These are phyloP conservation scores for Wasmannia auropunctata DNA, from an alignment of 1,140 invertebrate genomes.

Conservation along the genomic window DNA sequence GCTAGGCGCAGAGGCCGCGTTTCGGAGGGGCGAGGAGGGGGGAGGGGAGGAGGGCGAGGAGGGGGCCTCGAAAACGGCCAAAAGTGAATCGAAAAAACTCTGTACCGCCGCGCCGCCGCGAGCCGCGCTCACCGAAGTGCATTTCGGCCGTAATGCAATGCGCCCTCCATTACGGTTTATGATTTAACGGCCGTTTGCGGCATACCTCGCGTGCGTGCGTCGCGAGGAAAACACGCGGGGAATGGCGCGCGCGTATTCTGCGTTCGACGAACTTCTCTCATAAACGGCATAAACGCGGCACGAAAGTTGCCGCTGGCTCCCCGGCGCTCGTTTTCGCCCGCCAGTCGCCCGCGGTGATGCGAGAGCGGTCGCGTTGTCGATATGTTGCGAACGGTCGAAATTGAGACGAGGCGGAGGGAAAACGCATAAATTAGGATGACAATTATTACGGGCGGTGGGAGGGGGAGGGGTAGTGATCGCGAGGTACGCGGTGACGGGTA, in stretches of 20 bases:
- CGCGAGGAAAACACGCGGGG: constrained; percentile 52
- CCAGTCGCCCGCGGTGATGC: constrained; percentile 44
- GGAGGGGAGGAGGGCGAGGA: no score
- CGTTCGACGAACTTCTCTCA: constrained; percentile 58
- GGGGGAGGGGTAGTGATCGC: no score
- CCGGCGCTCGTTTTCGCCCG: constrained; percentile 7
- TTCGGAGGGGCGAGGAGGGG: no score
- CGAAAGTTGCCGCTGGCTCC: constrained; percentile 45
- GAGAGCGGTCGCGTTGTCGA: constrained; percentile 12
- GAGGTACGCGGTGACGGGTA: neutral
- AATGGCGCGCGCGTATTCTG: constrained; percentile 45
- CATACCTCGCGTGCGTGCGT: constrained; percentile 52
- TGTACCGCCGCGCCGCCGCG: neutral
- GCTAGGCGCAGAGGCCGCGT: neutral
- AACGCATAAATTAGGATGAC: constrained; percentile 36
- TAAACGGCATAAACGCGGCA: constrained; percentile 54
- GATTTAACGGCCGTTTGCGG: constrained; percentile 50
- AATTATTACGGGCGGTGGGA: constrained; percentile 27
- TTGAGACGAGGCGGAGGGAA: neutral
- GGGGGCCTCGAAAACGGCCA: constrained; percentile 6
- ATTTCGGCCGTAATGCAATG: constrained; percentile 54
- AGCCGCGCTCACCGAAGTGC: constrained; percentile 17
- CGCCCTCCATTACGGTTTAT: constrained; percentile 50
- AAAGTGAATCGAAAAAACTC: neutral
- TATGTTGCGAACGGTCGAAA: constrained; percentile 23